Conservation (phyloP, 2,113 vertebrate genomes). For the Carassius gibelio region DNA sequence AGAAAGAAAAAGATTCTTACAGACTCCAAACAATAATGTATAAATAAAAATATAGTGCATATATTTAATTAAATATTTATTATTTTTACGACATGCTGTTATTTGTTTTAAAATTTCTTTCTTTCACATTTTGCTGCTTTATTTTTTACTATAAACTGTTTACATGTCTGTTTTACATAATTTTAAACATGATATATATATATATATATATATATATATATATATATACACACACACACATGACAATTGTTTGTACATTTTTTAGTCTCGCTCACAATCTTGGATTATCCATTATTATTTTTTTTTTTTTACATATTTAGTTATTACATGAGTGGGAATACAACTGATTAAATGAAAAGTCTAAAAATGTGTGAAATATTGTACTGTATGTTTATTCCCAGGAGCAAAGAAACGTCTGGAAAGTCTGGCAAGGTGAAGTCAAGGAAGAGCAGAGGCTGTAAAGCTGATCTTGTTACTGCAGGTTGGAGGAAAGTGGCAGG, state of each 20-base stretch:
- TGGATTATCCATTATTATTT: neutral
- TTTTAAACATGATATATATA: too few relatives aligned
- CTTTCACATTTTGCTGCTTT: neutral
- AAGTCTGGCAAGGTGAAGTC: neutral
- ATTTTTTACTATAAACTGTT: neutral
- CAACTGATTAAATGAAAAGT: neutral
- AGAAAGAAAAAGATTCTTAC: neutral
- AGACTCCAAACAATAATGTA: too few relatives aligned
- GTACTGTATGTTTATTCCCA: neutral
- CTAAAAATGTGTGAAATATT: neutral
- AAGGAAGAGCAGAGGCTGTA: slow-evolving; percentile 35
- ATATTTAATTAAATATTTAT: too few relatives aligned
- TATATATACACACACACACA: neutral
- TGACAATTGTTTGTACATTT: neutral
- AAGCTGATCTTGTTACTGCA: slow-evolving; percentile 45
- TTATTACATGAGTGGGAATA: neutral
- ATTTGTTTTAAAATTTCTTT: too few relatives aligned
- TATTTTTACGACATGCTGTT: too few relatives aligned
- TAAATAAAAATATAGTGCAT: too few relatives aligned
- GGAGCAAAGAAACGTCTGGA: neutral
- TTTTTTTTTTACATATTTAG: neutral
- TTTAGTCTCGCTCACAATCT: neutral
- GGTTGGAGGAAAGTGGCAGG: slow-evolving; percentile 47
- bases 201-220: too few relatives aligned
- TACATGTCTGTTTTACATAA: too few relatives aligned